These are phyloP conservation scores for Amphiduros pacificus DNA, from an alignment of 2,888 invertebrate species.

Conservation along the genomic window DNA sequence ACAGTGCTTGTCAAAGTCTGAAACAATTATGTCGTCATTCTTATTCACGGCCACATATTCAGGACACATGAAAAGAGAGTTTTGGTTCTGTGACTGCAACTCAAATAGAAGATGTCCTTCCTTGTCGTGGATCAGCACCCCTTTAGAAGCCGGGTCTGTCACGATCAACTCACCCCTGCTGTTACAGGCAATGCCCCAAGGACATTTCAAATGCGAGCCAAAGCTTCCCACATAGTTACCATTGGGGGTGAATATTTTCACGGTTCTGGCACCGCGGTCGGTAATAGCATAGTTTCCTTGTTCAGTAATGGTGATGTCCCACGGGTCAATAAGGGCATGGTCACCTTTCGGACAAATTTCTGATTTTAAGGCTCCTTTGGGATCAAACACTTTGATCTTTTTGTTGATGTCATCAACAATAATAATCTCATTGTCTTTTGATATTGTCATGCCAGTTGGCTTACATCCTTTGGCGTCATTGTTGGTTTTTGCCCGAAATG, in stretches of 20 bases:
- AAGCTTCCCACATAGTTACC: constrained; percentile 39
- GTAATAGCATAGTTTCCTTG: constrained; percentile 48
- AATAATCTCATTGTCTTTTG: constrained; percentile 37
- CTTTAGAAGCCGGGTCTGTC: constrained; percentile 43
- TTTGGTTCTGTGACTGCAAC: constrained; percentile 36
- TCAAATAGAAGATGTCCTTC: constrained; percentile 36
- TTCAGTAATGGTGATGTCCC: constrained; percentile 45
- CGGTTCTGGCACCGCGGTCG: constrained; percentile 42
- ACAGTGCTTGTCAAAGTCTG: constrained; percentile 51
- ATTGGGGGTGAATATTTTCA: constrained; percentile 40
- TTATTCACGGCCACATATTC: constrained; percentile 46
- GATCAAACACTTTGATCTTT: constrained; percentile 44
- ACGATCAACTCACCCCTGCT: constrained; percentile 44
- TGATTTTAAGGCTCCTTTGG: constrained; percentile 34
- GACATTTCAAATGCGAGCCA: constrained; percentile 43
- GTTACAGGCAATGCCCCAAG: constrained; percentile 48
- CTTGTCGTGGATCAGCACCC: constrained; percentile 42
- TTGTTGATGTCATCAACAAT: constrained; percentile 52
- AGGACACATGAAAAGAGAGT: constrained; percentile 43
- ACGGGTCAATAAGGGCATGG: constrained; percentile 42
- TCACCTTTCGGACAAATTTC: constrained; percentile 39
- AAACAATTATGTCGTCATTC: constrained; percentile 47
- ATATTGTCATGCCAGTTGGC: constrained; percentile 46
- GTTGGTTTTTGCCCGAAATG: constrained; percentile 20
- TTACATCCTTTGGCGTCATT: constrained; percentile 46